Percentiles rank a stretch among this genome's conserved stretches.
Conservation (phyloP, 2,113 vertebrate genomes). For the Melanostigma gelatinosum region DNA sequence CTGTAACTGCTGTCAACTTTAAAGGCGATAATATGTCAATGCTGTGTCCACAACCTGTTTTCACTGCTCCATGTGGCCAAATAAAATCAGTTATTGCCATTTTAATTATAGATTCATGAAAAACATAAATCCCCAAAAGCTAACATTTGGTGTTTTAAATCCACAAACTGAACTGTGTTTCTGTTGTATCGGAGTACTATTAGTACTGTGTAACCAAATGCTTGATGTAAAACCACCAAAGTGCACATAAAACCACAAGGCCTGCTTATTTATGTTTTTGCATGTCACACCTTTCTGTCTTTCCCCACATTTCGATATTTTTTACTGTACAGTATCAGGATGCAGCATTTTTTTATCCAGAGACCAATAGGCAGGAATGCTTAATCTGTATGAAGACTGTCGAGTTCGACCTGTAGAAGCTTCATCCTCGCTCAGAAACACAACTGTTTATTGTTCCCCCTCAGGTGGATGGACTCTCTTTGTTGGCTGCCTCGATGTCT, state of each 20-base stretch:
- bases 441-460: neutral
- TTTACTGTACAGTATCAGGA: neutral
- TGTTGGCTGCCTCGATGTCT: constrained; percentile 90
- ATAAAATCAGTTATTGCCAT: neutral
- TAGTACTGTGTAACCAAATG: neutral
- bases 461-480: constrained; percentile 92
- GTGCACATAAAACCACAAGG: neutral
- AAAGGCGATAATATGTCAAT: neutral
- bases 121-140: no score
- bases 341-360: neutral
- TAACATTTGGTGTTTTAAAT: neutral
- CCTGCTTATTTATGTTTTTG: neutral
- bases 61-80: neutral
- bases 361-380: constrained; percentile 1
- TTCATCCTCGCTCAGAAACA: neutral
- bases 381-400: constrained; percentile 5
- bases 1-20: neutral
- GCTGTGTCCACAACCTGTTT: neutral
- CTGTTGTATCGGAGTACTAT: neutral
- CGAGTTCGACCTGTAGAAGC: neutral
- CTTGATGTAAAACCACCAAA: neutral
- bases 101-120: no score
- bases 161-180: no score
- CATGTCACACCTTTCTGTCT: neutral
- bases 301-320: neutral